Conservation (phyloP, 1,140 invertebrate species). For the Acyrthosiphon pisum region DNA sequence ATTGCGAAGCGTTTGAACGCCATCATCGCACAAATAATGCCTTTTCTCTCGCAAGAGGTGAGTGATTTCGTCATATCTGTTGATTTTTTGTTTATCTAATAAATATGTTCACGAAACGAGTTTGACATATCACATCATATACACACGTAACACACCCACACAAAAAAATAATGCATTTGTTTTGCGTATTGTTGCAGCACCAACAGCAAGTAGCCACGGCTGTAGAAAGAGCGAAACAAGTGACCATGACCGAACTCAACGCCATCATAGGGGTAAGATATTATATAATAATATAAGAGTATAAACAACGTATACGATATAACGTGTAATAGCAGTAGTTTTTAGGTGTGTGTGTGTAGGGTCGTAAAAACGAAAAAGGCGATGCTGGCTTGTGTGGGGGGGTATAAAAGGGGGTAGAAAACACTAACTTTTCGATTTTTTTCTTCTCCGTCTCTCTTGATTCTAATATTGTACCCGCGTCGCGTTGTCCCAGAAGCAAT, state of each 20-base stretch:
- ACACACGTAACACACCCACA: neutral
- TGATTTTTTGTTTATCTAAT: neutral
- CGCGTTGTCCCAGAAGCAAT: constrained; percentile 33
- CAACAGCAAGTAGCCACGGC: constrained; percentile 98
- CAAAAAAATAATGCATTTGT: neutral
- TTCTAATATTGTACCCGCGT: neutral
- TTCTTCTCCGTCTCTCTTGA: neutral
- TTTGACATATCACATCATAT: neutral
- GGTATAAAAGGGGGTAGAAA: neutral
- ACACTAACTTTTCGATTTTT: neutral
- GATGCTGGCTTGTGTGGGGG: neutral
- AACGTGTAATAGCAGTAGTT: neutral
- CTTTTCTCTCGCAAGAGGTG: constrained; percentile 93
- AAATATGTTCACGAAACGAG: neutral
- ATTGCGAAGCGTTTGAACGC: constrained; percentile 96
- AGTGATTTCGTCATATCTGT: constrained; percentile 60
- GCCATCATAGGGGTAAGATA: constrained; percentile 90
- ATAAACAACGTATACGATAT: neutral
- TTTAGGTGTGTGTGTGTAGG: neutral
- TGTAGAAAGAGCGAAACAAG: constrained; percentile 97
- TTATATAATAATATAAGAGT: neutral
- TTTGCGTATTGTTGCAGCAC: constrained; percentile 69
- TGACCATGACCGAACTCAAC: constrained; percentile 97
- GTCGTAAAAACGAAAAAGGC: neutral
- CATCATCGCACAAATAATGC: constrained; percentile 95